Evolutionary conservation across 2,113 vertebrate genomes (phyloP).

Genomic region (Kobus ellipsiprymnus): DNA sequence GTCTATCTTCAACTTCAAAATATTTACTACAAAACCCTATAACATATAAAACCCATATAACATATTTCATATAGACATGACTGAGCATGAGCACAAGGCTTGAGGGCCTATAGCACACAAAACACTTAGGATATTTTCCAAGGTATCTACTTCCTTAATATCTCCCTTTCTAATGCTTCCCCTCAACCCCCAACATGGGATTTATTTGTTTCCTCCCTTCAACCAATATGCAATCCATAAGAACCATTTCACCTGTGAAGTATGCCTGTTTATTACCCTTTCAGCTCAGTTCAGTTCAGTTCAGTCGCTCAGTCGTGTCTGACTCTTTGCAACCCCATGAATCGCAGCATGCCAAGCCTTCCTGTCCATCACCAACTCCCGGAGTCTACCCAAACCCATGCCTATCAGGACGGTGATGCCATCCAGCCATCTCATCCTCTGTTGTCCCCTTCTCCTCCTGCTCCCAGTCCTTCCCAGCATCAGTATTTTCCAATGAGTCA

Average conservation of each 20-base stretch:
- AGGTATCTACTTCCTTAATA: not conserved
- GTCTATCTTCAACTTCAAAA: not conserved
- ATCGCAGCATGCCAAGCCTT: accelerated
- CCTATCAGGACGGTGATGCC: no score
- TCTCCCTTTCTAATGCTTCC: not conserved
- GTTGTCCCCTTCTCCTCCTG: no score
- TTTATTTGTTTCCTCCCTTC: not conserved
- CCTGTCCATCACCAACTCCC: no score
- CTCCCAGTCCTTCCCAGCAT: no score
- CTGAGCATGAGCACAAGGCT: not conserved
- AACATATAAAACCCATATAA: not conserved
- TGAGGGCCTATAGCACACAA: not conserved
- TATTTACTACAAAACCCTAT: not conserved
- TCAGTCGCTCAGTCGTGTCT: no score
- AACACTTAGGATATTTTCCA: not conserved
- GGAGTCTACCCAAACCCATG: accelerated
- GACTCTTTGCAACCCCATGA: no score
- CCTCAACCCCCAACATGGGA: not conserved
- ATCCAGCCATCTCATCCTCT: no score
- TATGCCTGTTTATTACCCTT: not conserved
- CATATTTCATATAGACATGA: not conserved
- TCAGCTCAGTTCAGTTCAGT: no score
- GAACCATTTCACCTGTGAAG: not conserved
- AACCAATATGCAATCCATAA: not conserved
- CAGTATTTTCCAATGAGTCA: no score